Evolutionary conservation across 1,140 invertebrate species (phyloP), one percentile per base, ranked within the genome.

Genomic region (Arctopsyche grandis): DNA sequence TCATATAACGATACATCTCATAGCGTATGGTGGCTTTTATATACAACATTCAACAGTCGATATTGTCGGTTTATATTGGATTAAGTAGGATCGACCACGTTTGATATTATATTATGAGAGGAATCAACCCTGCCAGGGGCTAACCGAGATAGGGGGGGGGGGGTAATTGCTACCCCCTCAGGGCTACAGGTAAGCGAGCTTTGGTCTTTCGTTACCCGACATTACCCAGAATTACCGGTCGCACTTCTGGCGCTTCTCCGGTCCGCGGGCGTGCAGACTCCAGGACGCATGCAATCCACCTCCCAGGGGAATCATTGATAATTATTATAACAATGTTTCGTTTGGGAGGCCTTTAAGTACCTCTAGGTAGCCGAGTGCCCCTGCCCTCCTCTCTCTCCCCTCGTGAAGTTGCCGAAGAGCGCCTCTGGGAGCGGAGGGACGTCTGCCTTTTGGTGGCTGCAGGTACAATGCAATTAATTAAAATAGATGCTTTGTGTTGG

Each of bases 291-390:
- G 69, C 71, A 63, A 75, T 52, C 66, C 43, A 70, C 73, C 56
- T 79, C 77, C 69, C 79, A 0, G 43, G 81, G 77, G 81, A 75
- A 81, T 83, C 81, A 83, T 83, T 83, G 81, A 83, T 83, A 83
- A 83, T 81, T 83, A 83, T 83, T 83, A 83, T 81, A 83, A 83
- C 81, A 83, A 83, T 83, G 81, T 83, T 83, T 81, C 81, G 81
- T 83, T 83, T 79, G 81, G 79, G 80, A 81, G 77, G 78, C 77
- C 78, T 83, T 82, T 82, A 80, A 82, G 79, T 78, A 82, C 81
- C 48, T 73, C 77, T 70, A 77, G 63, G 58, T 52, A 52, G 71
- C 16, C 44, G 52, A 70, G 19, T 69, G 38, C 29, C 69, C 75
- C 48, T 52, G 5, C 3, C 22, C 52, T 26, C 52, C 21, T 19